A percentile compares a stretch with the other conserved stretches of the same genome.
Conservation (phyloP, 2,113 vertebrate genomes). For the Pandion haliaetus region DNA sequence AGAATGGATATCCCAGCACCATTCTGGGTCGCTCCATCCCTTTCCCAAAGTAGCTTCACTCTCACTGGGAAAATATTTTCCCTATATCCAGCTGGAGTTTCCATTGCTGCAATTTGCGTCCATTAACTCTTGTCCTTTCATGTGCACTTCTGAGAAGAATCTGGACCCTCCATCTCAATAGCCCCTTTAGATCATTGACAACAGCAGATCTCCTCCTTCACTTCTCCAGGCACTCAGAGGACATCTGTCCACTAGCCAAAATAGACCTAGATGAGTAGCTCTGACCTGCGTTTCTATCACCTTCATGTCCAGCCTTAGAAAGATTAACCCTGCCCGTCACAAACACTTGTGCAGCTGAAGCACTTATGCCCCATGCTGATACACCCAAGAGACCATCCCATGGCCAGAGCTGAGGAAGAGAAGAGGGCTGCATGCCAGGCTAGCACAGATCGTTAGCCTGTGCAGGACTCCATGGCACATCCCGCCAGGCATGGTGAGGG, state of each 20-base stretch:
- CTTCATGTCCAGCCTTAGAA: background rate
- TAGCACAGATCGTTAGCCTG: background rate
- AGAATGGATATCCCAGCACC: background rate
- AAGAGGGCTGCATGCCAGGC: background rate
- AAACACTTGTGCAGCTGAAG: background rate
- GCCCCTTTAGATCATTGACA: background rate
- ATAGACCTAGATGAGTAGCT: background rate
- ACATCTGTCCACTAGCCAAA: background rate
- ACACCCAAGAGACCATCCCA: background rate
- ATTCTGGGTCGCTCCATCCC: background rate
- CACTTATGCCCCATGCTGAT: rapidly evolving
- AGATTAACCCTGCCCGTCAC: background rate
- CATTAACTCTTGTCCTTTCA: background rate
- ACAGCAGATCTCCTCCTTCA: background rate
- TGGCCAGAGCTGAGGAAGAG: background rate
- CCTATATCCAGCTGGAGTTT: background rate
- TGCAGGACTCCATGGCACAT: background rate
- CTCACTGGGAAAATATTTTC: background rate
- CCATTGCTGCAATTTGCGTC: background rate
- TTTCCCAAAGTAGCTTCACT: background rate
- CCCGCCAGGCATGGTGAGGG: rapidly evolving
- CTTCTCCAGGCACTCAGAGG: background rate
- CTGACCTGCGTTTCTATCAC: background rate
- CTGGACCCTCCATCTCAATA: background rate
- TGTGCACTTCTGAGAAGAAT: background rate